A percentile compares a stretch with the other conserved stretches of the same genome.
phyloP scores from a whole-genome alignment of 2,888 invertebrate genomes.

The Oscheius myriophilus region DNA sequence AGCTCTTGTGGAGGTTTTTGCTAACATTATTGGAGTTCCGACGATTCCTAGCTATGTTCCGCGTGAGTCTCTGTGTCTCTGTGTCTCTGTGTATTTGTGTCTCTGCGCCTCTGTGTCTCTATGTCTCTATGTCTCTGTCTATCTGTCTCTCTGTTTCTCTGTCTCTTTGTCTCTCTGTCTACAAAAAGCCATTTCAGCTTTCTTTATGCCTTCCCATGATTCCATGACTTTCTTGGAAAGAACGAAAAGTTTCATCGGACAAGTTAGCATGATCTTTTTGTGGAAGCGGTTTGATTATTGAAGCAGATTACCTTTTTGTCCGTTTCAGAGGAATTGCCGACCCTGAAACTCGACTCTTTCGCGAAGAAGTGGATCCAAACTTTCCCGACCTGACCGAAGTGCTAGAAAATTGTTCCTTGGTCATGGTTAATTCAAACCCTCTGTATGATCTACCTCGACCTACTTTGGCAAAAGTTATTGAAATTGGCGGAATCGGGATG shows the following conservation, averaged over 20 bases:
- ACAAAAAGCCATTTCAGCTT: slow-evolving; percentile 34
- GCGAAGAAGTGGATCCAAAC: slow-evolving; percentile 34
- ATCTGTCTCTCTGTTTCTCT: too few species aligned
- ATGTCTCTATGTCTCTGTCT: slow-evolving; percentile 15
- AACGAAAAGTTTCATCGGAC: slow-evolving; percentile 56
- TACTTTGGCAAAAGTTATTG: slow-evolving; percentile 51
- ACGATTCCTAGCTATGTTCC: slow-evolving; percentile 56
- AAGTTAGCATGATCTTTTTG: slow-evolving; percentile 30
- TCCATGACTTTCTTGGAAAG: slow-evolving; percentile 54
- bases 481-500: slow-evolving; percentile 59
- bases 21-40: slow-evolving; percentile 51
- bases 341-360: slow-evolving; percentile 45
- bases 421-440: slow-evolving; percentile 55
- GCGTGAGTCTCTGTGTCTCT: slow-evolving; percentile 34
- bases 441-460: slow-evolving; percentile 56
- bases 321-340: slow-evolving; percentile 26
- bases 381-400: slow-evolving; percentile 50
- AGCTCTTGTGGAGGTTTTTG: slow-evolving; percentile 56
- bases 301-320: slow-evolving; percentile 33
- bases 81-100: slow-evolving; percentile 28
- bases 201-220: slow-evolving; percentile 48
- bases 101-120: slow-evolving; percentile 3
- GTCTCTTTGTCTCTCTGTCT: slow-evolving; percentile 13
- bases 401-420: slow-evolving; percentile 16
- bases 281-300: slow-evolving; percentile 12